These are phyloP conservation scores for Oreochromis spilurus DNA, from an alignment of 2,113 vertebrate species.

Conservation along the genomic window DNA sequence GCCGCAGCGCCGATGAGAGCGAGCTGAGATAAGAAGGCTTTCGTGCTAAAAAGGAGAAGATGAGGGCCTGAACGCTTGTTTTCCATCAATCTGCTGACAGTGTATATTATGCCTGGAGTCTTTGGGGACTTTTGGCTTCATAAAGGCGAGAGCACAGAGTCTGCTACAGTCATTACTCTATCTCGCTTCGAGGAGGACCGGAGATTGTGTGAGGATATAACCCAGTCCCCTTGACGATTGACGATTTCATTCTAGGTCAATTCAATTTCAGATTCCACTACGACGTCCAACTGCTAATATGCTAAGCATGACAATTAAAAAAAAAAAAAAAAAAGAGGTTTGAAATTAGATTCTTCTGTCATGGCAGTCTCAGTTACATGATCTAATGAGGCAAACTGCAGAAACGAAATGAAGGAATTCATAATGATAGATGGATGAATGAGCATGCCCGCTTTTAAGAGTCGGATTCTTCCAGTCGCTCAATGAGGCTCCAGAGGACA, in stretches of 20 bases:
- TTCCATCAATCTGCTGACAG: not conserved
- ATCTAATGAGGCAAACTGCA: slow-evolving; percentile 1
- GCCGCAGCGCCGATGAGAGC: not conserved
- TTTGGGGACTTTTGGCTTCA: not conserved
- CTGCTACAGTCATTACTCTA: slow-evolving; percentile 14
- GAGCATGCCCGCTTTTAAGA: not conserved
- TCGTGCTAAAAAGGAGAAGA: not conserved
- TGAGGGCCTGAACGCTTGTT: not conserved
- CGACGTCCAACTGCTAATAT: not conserved
- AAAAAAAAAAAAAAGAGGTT: not conserved
- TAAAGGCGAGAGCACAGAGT: not conserved
- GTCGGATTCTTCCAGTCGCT: slow-evolving; percentile 25
- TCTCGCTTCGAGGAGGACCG: not conserved
- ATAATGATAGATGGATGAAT: not conserved
- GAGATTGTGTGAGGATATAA: not conserved
- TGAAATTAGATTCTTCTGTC: slow-evolving; percentile 7
- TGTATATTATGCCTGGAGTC: not conserved
- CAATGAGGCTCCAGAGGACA: slow-evolving; percentile 33
- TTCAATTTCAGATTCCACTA: not conserved
- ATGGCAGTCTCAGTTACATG: not conserved
- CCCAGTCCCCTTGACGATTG: not conserved
- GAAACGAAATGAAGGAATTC: not conserved
- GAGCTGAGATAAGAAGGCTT: slow-evolving; percentile 5
- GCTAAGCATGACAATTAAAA: not conserved
- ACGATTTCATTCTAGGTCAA: slow-evolving; percentile 4